Evolutionary conservation across 2,113 vertebrate species (phyloP).

Genomic region (Trachemys scripta): DNA sequence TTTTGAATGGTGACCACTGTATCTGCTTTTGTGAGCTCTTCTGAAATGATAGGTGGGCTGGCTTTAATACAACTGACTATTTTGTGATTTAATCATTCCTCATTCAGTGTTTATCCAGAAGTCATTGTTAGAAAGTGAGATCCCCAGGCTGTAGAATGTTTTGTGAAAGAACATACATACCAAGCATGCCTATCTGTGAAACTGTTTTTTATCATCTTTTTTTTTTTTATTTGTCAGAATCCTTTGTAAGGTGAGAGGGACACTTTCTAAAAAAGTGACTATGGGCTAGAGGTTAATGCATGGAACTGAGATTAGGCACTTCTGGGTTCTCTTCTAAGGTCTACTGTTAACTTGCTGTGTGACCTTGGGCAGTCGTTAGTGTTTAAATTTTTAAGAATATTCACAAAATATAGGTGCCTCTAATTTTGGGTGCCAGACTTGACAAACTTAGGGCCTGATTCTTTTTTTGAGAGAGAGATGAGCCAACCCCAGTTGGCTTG

Average conservation of each 20-base stretch:
- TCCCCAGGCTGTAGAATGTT: not conserved
- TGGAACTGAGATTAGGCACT: not conserved
- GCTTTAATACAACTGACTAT: not conserved
- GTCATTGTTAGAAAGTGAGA: not conserved
- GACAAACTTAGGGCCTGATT: not conserved
- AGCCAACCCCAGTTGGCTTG: not conserved
- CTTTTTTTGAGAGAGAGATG: not conserved
- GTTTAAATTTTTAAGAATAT: not conserved
- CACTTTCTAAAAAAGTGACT: not conserved
- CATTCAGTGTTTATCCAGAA: not conserved
- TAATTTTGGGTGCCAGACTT: not conserved
- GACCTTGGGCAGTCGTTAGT: not conserved
- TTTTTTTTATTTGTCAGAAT: not conserved
- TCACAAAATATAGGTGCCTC: not conserved
- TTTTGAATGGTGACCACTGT: not conserved
- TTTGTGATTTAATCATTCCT: not conserved
- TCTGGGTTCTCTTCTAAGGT: not conserved
- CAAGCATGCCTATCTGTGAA: not conserved
- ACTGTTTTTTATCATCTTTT: not conserved
- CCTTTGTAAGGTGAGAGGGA: not conserved
- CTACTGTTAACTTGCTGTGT: not conserved
- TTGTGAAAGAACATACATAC: not conserved
- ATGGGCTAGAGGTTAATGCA: not conserved
- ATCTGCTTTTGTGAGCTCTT: not conserved
- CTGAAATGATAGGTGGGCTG: conserved; percentile 1